Evolutionary conservation across 1,140 invertebrate genomes (phyloP), one percentile per base, ranked within the genome.

Genomic region (Andricus grossulariae): DNA sequence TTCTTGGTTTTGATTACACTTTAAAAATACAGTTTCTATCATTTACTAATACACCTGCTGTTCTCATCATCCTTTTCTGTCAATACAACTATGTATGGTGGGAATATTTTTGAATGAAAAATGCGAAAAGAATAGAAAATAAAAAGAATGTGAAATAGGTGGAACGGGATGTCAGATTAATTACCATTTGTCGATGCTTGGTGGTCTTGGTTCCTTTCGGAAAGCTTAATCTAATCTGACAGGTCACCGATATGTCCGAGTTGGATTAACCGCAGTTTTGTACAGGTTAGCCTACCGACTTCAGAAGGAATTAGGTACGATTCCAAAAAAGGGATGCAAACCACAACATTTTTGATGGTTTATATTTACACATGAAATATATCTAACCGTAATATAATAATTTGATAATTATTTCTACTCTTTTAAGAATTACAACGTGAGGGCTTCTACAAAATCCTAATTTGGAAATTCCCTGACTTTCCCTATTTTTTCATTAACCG

Each of bases 191-290:
- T 71, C 72, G 72, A 25, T 76, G 78, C 80, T 78, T 84, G 86
- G 85, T 88, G 85, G 86, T 87, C 86, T 81, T 72, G 11, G 19
- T 72, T 78, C 76, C 73, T 80, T 77, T 72, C 66, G 57, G 55
- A 55, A 74, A 45, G 76, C 71, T 82, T 88, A 87, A 88, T 88
- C 82, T 84, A 86, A 88, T 86, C 86, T 74, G 87, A 88, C 87
- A 86, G 85, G 83, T 85, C 81, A 88, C 76, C 79, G 80, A 84
- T 87, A 87, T 82, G 78, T 81, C 81, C 80, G 80, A 76, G 52
- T 82, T 79, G 81, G 83, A 87, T 86, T 84, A 86, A 86, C 83
- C 75, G 74, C 77, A 82, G 82, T 86, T 87, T 88, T 88, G 87
- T 88, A 84, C 77, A 82, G 71, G 84, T 84, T 87, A 81, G 82